Evolutionary conservation across 2,113 vertebrate genomes (phyloP).

Genomic region (Tichodroma muraria): DNA sequence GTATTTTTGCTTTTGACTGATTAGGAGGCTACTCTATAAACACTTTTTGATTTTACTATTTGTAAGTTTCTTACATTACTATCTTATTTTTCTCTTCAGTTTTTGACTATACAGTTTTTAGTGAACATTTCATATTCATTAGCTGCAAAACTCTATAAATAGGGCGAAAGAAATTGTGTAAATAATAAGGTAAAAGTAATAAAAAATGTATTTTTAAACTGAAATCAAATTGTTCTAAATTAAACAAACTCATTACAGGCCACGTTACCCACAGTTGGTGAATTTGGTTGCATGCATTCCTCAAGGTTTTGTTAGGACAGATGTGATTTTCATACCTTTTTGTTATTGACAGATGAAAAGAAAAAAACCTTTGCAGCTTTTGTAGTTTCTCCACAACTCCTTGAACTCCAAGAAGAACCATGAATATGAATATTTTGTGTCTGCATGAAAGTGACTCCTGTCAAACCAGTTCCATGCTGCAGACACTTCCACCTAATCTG

Average conservation of each 20-base stretch:
- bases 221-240: neutral
- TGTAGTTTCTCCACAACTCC: neutral
- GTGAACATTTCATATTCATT: neutral
- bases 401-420: neutral
- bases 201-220: neutral
- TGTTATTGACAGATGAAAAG: neutral
- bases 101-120: neutral
- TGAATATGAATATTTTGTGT: neutral
- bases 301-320: neutral
- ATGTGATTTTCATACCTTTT: neutral
- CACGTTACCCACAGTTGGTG: neutral
- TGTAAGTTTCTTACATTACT: neutral
- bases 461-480: constrained; percentile 8
- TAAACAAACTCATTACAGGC: neutral
- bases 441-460: neutral
- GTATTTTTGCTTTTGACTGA: neutral
- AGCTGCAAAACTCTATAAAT: neutral
- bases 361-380: neutral
- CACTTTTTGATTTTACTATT: neutral
- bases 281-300: neutral
- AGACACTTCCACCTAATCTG: neutral
- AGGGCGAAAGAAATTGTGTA: neutral
- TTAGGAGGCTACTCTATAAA: neutral
- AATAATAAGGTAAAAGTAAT: neutral
- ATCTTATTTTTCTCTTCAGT: neutral